These are phyloP conservation scores for Abscondita cerata DNA, from an alignment of 2,888 invertebrate genomes.

Conservation along the genomic window DNA sequence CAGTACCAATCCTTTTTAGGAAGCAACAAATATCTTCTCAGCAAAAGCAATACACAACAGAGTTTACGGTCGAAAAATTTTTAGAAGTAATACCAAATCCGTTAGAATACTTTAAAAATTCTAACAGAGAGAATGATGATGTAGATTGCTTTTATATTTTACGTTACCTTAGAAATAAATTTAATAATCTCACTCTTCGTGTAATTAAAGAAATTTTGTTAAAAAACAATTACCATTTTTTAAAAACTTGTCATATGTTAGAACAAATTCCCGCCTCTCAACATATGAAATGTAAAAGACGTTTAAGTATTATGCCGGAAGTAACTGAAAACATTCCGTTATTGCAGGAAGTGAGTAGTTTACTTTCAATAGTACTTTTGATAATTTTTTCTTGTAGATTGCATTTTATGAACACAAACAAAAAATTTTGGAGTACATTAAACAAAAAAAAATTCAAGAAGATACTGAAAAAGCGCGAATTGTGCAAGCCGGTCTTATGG, in stretches of 20 bases:
- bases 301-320: conserved; percentile 16
- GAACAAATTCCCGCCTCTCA: conserved; percentile 3
- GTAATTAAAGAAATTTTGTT: background rate
- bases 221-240: conserved; percentile 6
- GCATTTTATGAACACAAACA: conserved; percentile 45
- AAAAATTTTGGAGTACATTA: conserved; percentile 46
- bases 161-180: conserved; percentile 13
- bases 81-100: conserved; percentile 60
- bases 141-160: conserved; percentile 13
- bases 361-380: too few relatives aligned
- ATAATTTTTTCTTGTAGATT: too few relatives aligned
- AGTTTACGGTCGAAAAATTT: conserved; percentile 58
- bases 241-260: conserved; percentile 20
- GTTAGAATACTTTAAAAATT: conserved; percentile 45
- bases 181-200: background rate
- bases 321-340: conserved; percentile 47
- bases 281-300: conserved; percentile 25
- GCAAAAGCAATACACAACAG: conserved; percentile 56
- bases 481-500: conserved; percentile 53
- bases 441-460: conserved; percentile 39
- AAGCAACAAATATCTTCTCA: conserved; percentile 53
- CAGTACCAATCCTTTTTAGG: too few relatives aligned
- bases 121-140: background rate
- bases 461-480: conserved; percentile 46
- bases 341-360: conserved; percentile 49